Evolutionary conservation across 2,888 invertebrate genomes (phyloP), one percentile per base, ranked within the genome.

Genomic region (Eulithis testata): DNA sequence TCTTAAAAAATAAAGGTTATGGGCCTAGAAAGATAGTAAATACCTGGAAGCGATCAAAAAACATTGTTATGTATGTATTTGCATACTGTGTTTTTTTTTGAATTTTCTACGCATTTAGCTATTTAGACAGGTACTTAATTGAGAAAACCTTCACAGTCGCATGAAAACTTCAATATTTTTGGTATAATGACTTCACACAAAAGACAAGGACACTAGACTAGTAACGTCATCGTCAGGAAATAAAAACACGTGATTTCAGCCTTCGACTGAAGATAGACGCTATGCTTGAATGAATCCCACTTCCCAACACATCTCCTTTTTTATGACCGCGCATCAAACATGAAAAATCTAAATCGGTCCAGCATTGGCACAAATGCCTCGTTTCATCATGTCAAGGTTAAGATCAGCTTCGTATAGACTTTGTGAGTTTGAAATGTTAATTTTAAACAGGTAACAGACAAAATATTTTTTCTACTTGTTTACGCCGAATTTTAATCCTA

Each of bases 311-410:
- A 21, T n/a, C 21, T 52, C 12, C 47, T 49, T 37, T 57, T 63
- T 58, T 52, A 54, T 12, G 36, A 37, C 21, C 14, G n/a, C 43
- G 2, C 49, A 12, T 31, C 49, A 63, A 59, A 61, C 52, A 52
- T 52, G 37, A 37, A 51, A 51, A 52, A 52, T 37, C 37, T 37
- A 52, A 52, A 36, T 52, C 9, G 7, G 12, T 52, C n/a, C 52
- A 52, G 54, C 61, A 63, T 63, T 54, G 59, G 56, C 67, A 53
- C 53, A 53, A 57, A 66, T 65, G 60, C 36, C 51, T 52, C 7
- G 7, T 36, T 52, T 47, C 47, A 47, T 11, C 3, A 36, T 52
- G 51, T n/a, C 51, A 52, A 52, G 51, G 51, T 52, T 36, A 50
- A 31, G 4, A n/a, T 5, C 31, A 8, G 37, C 52, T 52, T 52